Conservation (phyloP, 2,113 vertebrate genomes). For the Myxocyprinus asiaticus region DNA sequence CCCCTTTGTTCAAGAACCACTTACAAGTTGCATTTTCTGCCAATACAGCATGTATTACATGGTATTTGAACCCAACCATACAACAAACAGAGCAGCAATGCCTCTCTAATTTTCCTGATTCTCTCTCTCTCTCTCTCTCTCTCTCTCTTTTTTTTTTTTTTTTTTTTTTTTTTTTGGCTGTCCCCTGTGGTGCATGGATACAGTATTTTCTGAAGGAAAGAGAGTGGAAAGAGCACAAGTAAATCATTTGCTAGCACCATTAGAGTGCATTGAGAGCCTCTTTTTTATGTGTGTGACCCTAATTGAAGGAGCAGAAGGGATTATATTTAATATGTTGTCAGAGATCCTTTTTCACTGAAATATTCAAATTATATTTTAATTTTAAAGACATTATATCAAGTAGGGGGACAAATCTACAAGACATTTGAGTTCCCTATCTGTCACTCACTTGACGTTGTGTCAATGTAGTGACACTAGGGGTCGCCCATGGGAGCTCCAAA, state of each 20-base stretch:
- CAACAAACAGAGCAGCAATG: no score
- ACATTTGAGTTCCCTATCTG: no score
- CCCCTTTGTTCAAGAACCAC: slow-evolving; percentile 8
- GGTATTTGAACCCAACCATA: background rate
- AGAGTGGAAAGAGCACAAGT: slow-evolving; percentile 4
- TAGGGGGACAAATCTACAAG: no score
- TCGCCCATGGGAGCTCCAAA: no score
- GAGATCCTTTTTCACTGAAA: no score
- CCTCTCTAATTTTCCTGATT: background rate
- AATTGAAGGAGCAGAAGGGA: no score
- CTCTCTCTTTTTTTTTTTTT: background rate
- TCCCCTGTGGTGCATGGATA: background rate
- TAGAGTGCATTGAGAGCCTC: background rate
- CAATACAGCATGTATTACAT: background rate
- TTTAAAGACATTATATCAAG: no score
- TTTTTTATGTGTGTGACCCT: background rate
- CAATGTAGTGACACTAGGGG: no score
- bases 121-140: background rate
- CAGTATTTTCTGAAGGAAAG: slow-evolving; percentile 5
- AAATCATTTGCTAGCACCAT: slow-evolving; percentile 18
- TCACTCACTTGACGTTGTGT: no score
- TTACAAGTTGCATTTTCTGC: background rate
- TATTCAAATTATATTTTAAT: no score
- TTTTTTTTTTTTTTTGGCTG: slow-evolving; percentile 4
- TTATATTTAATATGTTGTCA: no score